Evolutionary conservation across 1,140 invertebrate species (phyloP), one percentile per base, ranked within the genome.

Genomic region (Melitaea cinxia): DNA sequence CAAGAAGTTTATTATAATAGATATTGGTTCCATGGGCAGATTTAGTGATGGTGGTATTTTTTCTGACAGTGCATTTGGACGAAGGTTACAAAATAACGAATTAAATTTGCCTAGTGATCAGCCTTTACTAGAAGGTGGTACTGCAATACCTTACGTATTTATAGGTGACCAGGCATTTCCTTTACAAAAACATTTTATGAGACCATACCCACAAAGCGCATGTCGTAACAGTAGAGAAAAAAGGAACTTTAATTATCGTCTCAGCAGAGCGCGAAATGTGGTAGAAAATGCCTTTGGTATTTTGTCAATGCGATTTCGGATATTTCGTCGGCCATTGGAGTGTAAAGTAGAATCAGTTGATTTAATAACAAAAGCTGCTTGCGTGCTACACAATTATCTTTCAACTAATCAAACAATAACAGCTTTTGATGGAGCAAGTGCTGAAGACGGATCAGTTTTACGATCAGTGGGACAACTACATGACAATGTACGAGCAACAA

Each of bases 281-380:
- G 9, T 37, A n/a, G 35, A 77, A 66, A 58, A 74, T 21, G 71
- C 9, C 4, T 37, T 37, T 37, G 35, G 35, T 4, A 35, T 35
- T 35, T 12, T 35, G 30, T 4, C 9, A 9, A 9, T 4, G 9
- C 4, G 35, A 37, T 37, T 37, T 9, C 35, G 9, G 4, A 37
- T 37, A 7, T 37, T 37, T 37, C 35, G 35, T 14, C 9, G 4
- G 35, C 35, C 35, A 28, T 28, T 28, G 9, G 26, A 28, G 26
- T 28, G 26, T 28, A 28, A 28, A 28, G 26, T 28, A 28, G 26
- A 28, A 28, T 28, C 26, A n/a, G n/a, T n/a, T n/a, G n/a, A n/a
- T n/a, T n/a, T n/a, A n/a, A n/a, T n/a, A n/a, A n/a, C n/a, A n/a
- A n/a, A n/a, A n/a, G n/a, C n/a, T n/a, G n/a, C n/a, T n/a, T n/a